Conservation (phyloP, 2,113 vertebrate genomes). For the Indri indri region DNA sequence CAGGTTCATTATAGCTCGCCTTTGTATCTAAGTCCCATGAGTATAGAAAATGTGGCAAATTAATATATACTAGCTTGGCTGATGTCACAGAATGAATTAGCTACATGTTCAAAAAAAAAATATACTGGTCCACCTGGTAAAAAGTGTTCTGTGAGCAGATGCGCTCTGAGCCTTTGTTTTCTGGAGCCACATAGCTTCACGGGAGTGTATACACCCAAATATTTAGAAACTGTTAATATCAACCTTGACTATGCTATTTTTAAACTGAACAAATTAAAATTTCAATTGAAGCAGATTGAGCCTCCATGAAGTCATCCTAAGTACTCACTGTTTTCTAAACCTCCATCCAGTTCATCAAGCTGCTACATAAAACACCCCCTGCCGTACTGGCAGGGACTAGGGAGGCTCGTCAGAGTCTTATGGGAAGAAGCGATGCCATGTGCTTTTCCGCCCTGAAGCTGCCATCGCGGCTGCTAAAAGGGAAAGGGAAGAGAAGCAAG, state of each 20-base stretch:
- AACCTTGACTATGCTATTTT: neutral
- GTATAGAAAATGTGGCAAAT: conserved; percentile 20
- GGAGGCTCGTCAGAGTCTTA: neutral
- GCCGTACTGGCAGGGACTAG: neutral
- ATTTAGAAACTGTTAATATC: neutral
- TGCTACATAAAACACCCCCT: too few relatives aligned
- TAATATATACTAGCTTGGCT: conserved; percentile 21
- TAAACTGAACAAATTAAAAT: neutral
- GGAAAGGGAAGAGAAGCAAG: neutral
- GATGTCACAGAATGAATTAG: conserved; percentile 21
- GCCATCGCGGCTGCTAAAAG: neutral
- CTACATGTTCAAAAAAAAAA: neutral
- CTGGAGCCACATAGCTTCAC: neutral
- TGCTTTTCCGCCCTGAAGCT: neutral
- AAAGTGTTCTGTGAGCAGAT: neutral
- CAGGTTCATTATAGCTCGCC: conserved; percentile 44
- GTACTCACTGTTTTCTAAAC: neutral
- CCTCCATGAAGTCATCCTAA: neutral
- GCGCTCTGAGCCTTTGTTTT: neutral
- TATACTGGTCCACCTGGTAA: neutral
- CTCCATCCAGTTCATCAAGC: neutral
- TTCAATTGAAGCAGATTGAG: neutral
- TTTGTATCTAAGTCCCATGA: conserved; percentile 19
- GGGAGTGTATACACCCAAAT: neutral
- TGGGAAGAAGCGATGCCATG: neutral